Evolutionary conservation across 2,797 vertebrate genomes (phyloP).

Genomic region (Natrix natrix): DNA sequence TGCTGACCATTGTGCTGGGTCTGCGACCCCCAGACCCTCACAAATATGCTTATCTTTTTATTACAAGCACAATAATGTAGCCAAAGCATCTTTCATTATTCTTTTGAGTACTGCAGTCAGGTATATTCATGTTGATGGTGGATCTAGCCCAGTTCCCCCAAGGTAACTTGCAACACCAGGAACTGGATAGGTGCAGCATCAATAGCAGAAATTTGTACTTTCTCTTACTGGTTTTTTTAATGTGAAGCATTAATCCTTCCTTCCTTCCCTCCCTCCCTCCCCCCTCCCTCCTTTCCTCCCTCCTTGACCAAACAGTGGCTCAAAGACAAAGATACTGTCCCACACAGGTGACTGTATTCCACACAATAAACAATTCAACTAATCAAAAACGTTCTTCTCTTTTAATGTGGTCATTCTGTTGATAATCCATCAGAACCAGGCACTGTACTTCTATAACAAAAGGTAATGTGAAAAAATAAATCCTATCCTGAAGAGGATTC

Average conservation of each 20-base stretch:
- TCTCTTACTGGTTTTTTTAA: neutral
- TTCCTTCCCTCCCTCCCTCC: neutral
- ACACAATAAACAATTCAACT: slow-evolving; percentile 55
- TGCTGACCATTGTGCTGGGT: too few relatives aligned
- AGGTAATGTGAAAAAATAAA: slow-evolving; percentile 16
- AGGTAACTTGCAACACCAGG: too few relatives aligned
- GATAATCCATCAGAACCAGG: slow-evolving; percentile 68
- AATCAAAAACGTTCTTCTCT: slow-evolving; percentile 55
- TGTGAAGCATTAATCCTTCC: neutral
- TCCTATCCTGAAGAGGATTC: slow-evolving; percentile 30
- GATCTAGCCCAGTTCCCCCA: too few relatives aligned
- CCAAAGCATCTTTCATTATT: too few relatives aligned
- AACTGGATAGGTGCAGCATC: too few relatives aligned
- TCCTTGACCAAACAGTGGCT: slow-evolving; percentile 45
- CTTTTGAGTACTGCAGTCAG: too few relatives aligned
- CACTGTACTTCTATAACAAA: neutral
- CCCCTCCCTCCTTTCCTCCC: neutral
- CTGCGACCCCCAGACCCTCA: too few relatives aligned
- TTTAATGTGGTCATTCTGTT: slow-evolving; percentile 60
- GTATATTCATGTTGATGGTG: too few relatives aligned
- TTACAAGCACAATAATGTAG: too few relatives aligned
- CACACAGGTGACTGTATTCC: slow-evolving; percentile 56
- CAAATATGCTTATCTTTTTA: too few relatives aligned
- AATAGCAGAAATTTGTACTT: neutral
- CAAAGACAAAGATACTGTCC: slow-evolving; percentile 55